A percentile compares a stretch with the other conserved stretches of the same genome.
These are phyloP conservation scores for Pasiphila rectangulata DNA, from an alignment of 2,888 invertebrate genomes.

Conservation along the genomic window DNA sequence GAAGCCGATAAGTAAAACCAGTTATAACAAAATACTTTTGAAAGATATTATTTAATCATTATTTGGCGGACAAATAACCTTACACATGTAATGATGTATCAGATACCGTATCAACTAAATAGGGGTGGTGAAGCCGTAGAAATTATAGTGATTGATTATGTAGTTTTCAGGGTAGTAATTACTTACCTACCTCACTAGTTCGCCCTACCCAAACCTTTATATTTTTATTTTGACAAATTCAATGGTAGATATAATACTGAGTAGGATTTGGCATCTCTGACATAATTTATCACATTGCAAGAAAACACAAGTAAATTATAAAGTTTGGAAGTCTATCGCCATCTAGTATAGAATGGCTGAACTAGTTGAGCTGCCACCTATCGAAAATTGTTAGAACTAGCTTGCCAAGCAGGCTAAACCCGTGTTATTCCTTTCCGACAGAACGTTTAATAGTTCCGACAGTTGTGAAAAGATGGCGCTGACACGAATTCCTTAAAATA, in stretches of 20 bases:
- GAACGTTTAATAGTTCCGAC: background rate
- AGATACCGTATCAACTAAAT: background rate
- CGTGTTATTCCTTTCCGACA: too few species aligned
- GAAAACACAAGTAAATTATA: background rate
- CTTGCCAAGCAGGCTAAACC: background rate
- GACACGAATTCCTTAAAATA: background rate
- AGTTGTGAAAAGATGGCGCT: slow-evolving; percentile 10
- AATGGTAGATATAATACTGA: too few species aligned
- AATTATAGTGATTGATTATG: background rate
- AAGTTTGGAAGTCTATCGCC: background rate
- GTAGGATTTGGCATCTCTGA: too few species aligned
- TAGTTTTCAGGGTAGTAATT: too few species aligned
- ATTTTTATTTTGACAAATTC: too few species aligned
- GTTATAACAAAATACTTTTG: too few species aligned
- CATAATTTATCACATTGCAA: too few species aligned
- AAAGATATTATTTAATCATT: too few species aligned
- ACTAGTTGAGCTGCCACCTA: slow-evolving; percentile 1
- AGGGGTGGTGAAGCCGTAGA: background rate
- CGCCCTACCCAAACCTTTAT: too few species aligned
- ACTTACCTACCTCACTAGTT: too few species aligned
- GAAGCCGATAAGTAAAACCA: background rate
- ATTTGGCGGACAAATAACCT: too few species aligned
- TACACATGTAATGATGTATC: background rate
- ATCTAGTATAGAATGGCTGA: background rate
- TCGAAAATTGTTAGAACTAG: background rate